A percentile compares a stretch with the other conserved stretches of the same genome.
Evolutionary conservation across 1,140 invertebrate species (phyloP).

Genomic region (Antheraea pernyi): DNA sequence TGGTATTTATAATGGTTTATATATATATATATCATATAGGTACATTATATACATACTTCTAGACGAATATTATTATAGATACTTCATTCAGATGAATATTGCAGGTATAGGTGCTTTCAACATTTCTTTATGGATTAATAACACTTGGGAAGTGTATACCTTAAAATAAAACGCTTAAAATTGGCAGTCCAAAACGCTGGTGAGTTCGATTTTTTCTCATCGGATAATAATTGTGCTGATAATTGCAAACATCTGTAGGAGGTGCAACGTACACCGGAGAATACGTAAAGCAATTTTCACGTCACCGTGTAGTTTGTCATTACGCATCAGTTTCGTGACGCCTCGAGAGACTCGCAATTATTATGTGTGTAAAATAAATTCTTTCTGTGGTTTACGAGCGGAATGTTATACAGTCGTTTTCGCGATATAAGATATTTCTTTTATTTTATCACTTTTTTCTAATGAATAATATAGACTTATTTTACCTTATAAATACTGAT

Average conservation of each 20-base stretch:
- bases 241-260: slow-evolving; percentile 21
- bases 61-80: no score
- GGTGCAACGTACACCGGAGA: slow-evolving; percentile 25
- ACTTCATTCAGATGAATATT: no score
- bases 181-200: background rate
- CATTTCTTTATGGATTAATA: background rate
- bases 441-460: background rate
- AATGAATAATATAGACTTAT: no score
- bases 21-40: no score
- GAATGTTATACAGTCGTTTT: slow-evolving; percentile 39
- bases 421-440: background rate
- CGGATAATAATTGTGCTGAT: background rate
- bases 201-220: background rate
- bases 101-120: no score
- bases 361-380: slow-evolving; percentile 78
- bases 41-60: no score
- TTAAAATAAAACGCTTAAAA: background rate
- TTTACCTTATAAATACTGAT: no score
- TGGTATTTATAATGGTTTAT: background rate
- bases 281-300: slow-evolving; percentile 73
- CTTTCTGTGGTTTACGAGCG: slow-evolving; percentile 59
- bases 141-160: background rate
- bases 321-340: slow-evolving; percentile 77
- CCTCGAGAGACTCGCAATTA: slow-evolving; percentile 77
- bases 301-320: slow-evolving; percentile 76